Evolutionary conservation across 2,797 vertebrate genomes (phyloP).

Genomic region (Coluber constrictor): DNA sequence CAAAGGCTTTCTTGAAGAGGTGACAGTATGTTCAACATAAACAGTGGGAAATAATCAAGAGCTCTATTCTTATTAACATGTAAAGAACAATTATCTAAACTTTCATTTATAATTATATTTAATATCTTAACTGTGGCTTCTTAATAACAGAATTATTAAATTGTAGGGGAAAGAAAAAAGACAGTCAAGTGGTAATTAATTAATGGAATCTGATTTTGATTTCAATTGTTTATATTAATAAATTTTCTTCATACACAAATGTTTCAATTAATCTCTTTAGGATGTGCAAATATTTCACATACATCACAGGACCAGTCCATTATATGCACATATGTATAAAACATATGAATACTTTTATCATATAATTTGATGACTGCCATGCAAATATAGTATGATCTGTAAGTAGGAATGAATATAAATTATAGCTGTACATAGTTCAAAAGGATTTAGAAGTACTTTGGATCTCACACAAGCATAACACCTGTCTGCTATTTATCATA

Average conservation of each 20-base stretch:
- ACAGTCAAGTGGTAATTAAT: constrained; percentile 24
- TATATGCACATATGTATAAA: background rate
- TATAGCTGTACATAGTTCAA: background rate
- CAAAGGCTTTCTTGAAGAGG: constrained; percentile 29
- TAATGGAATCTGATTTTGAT: constrained; percentile 19
- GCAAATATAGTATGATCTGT: background rate
- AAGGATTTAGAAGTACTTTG: background rate
- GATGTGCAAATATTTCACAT: background rate
- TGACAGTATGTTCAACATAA: background rate
- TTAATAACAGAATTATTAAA: constrained; percentile 27
- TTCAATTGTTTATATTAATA: constrained; percentile 7
- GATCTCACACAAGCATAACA: background rate
- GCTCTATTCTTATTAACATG: constrained; percentile 1
- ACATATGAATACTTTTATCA: background rate
- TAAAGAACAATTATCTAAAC: background rate
- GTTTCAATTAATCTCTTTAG: constrained; percentile 25
- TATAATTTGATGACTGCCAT: background rate
- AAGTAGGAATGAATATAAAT: background rate
- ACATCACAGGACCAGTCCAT: background rate
- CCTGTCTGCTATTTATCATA: background rate
- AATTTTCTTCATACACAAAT: background rate
- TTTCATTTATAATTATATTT: constrained; percentile 22
- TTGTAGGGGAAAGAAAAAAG: constrained; percentile 25
- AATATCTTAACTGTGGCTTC: constrained; percentile 31
- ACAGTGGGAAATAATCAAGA: constrained; percentile 2